Percentiles rank a stretch among this genome's conserved stretches.
Evolutionary conservation across 2,113 vertebrate genomes (phyloP).

Genomic region (Caranx ignobilis): DNA sequence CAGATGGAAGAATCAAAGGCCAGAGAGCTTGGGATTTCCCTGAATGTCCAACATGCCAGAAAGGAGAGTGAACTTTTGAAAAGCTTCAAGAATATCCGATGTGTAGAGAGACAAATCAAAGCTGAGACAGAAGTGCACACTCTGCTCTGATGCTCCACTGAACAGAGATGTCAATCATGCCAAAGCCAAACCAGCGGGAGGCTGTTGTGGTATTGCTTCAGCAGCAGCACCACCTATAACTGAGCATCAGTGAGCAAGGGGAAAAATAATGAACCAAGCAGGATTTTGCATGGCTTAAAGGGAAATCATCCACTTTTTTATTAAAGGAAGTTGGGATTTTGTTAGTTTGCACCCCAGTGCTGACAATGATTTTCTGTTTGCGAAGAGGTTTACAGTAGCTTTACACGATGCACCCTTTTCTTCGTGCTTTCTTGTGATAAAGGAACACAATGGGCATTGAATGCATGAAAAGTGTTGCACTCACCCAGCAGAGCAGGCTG

Average conservation of each 20-base stretch:
- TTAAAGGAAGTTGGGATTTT: background rate
- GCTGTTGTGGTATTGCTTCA: background rate
- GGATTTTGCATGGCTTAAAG: background rate
- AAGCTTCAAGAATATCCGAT: background rate
- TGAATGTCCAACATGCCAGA: conserved; percentile 1
- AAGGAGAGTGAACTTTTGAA: background rate
- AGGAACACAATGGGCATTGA: background rate
- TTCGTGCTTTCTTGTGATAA: background rate
- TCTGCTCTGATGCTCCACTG: conserved; percentile 18
- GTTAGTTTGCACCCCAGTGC: too few species aligned
- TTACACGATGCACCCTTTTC: background rate
- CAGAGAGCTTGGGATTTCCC: conserved; percentile 5
- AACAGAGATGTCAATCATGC: conserved; percentile 25
- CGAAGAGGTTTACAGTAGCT: background rate
- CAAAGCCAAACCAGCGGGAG: background rate
- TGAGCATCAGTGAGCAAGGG: too few species aligned
- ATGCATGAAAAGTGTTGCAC: background rate
- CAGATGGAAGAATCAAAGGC: conserved; percentile 3
- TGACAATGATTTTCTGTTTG: background rate
- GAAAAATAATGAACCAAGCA: background rate
- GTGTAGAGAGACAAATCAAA: background rate
- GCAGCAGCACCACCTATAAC: background rate
- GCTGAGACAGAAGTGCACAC: conserved; percentile 8
- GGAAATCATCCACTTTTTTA: background rate
- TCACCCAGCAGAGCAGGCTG: background rate